Evolutionary conservation across 30 jellyfish, hydroid and myxozoan genomes (phyloP).

Genomic region (Haliclystus octoradiatus): DNA sequence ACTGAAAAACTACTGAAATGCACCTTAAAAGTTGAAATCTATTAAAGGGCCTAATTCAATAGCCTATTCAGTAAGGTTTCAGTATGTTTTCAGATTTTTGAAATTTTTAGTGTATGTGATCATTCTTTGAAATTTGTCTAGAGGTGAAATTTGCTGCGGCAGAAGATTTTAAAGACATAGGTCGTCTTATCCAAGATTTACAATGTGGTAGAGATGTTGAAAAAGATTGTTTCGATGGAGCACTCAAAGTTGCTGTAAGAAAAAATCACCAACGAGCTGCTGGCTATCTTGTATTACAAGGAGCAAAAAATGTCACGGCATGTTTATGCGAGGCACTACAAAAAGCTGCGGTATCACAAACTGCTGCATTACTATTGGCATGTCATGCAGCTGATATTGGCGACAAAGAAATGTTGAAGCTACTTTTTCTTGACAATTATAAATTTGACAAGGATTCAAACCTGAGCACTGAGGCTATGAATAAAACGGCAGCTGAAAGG

Average conservation of each 20-base stretch:
- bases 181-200: background rate
- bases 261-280: slow-evolving; percentile 48
- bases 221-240: slow-evolving; percentile 65
- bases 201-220: slow-evolving; percentile 59
- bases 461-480: background rate
- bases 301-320: slow-evolving; percentile 63
- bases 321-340: slow-evolving; percentile 1
- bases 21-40: no score
- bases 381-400: slow-evolving; percentile 65
- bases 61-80: no score
- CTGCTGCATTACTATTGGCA: slow-evolving; percentile 57
- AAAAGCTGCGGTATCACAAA: slow-evolving; percentile 21
- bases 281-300: slow-evolving; percentile 69
- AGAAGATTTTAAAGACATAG: background rate
- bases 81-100: no score
- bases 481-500: background rate
- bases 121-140: background rate
- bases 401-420: slow-evolving; percentile 28
- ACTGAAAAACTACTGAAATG: no score
- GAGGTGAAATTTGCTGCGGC: slow-evolving; percentile 48
- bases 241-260: slow-evolving; percentile 54
- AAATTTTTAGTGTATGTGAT: background rate
- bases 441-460: background rate
- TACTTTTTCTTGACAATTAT: slow-evolving; percentile 13
- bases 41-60: no score